Conservation (phyloP, 2,888 invertebrate genomes). For the Yponomeuta cagnagella region DNA sequence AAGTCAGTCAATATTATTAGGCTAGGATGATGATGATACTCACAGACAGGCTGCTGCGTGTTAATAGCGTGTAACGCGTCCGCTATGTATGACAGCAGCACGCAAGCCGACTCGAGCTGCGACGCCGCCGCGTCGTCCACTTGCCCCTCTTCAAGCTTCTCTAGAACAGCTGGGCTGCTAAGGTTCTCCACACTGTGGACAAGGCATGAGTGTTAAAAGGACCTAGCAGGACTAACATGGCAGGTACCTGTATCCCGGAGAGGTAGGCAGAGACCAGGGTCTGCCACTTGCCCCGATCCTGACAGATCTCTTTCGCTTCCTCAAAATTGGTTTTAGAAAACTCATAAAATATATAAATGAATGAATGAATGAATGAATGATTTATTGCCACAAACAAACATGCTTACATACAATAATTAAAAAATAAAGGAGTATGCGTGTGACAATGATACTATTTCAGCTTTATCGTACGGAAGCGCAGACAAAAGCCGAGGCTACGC, state of each 20-base stretch:
- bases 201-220: background rate
- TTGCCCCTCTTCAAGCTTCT: slow-evolving; percentile 63
- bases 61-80: slow-evolving; percentile 76
- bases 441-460: no score
- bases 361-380: no score
- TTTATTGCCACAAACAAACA: no score
- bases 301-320: no score
- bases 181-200: slow-evolving; percentile 54
- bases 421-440: no score
- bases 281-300: no score
- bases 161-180: slow-evolving; percentile 55
- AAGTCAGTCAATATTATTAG: no score
- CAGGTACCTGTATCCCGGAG: background rate
- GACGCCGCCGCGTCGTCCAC: slow-evolving; percentile 62
- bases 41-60: slow-evolving; percentile 53
- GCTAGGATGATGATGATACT: slow-evolving; percentile 26
- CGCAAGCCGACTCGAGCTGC: slow-evolving; percentile 85
- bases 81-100: slow-evolving; percentile 88
- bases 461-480: background rate
- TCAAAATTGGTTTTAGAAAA: no score
- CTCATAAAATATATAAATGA: no score
- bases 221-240: no score
- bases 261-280: no score
- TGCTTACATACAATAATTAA: no score
- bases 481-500: background rate